Evolutionary conservation across 2,797 vertebrate genomes (phyloP).

Genomic region (Antrozous pallidus): DNA sequence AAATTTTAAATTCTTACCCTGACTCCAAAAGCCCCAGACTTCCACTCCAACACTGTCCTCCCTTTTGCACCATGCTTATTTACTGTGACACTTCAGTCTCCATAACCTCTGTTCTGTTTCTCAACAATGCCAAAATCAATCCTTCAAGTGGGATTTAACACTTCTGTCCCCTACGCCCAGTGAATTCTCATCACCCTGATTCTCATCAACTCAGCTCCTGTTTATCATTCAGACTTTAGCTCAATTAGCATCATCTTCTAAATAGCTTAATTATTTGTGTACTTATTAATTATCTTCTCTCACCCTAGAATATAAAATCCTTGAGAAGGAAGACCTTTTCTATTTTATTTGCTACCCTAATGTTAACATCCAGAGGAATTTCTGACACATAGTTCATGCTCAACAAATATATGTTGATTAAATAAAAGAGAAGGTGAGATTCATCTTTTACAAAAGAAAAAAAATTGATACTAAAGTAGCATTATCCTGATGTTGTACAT

Average conservation of each 20-base stretch:
- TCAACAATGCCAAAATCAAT: fast-evolving
- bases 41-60: neutral
- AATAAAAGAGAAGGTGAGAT: neutral
- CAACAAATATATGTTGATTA: neutral
- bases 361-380: neutral
- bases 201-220: neutral
- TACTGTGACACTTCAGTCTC: neutral
- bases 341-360: neutral
- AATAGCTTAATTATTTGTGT: neutral
- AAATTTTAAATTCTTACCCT: neutral
- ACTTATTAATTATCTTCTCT: neutral
- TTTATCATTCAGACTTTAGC: neutral
- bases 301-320: neutral
- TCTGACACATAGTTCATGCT: neutral
- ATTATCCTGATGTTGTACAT: neutral
- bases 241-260: neutral
- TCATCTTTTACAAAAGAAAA: neutral
- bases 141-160: neutral
- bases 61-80: neutral
- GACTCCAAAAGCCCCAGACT: neutral
- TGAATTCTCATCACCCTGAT: neutral
- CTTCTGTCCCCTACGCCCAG: neutral
- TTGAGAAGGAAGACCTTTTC: neutral
- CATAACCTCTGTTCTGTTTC: neutral
- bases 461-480: neutral